Evolutionary conservation across 2,797 vertebrate species (phyloP), one percentile per base, ranked within the genome.

Genomic region (Antennarius maculatus): DNA sequence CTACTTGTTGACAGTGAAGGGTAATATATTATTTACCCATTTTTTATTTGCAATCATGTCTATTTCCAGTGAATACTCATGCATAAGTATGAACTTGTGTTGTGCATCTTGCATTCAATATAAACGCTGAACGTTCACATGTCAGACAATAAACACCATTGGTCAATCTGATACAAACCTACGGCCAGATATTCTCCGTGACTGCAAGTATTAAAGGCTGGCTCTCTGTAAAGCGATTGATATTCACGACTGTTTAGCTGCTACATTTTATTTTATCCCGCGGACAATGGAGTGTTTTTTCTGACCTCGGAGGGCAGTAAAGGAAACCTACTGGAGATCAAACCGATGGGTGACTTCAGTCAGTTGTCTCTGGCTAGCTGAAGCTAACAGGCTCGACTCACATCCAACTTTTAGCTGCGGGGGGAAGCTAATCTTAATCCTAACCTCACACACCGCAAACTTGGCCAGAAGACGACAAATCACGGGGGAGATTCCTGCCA

Each of bases 391-490:
- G 49, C 61, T 73, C 12, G 29, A 45, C 12, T 49, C 47, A 55
- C 54, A 54, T 27, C 31, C 46, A 66, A 56, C 75, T 69, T 87
- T 80, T 69, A 82, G 84, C 77, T 83, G 76, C 85, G 81, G 70
- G 86, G 68, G 65, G 66, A 77, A 70, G 82, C 80, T 83, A 82
- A 73, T 49, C 46, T 77, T 70, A 56, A 46, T 63, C 76, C 64
- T 75, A 86, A 76, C 65, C 60, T 61, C 37, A 69, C 39, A 50
- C 69, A 37, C 47, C 4, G 4, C 4, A 47, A 71, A 84, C 68
- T 84, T 81, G 61, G 70, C 80, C 18, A 86, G 63, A 66, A 42
- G 23, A 57, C 14, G 37, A 54, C 66, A 61, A 66, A 71, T 61
- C 63, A 62, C 45, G 31, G 49, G 70, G 65, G 80, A 67, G 23